Conservation (phyloP, 2,888 invertebrate species). For the Molorchus minor region DNA sequence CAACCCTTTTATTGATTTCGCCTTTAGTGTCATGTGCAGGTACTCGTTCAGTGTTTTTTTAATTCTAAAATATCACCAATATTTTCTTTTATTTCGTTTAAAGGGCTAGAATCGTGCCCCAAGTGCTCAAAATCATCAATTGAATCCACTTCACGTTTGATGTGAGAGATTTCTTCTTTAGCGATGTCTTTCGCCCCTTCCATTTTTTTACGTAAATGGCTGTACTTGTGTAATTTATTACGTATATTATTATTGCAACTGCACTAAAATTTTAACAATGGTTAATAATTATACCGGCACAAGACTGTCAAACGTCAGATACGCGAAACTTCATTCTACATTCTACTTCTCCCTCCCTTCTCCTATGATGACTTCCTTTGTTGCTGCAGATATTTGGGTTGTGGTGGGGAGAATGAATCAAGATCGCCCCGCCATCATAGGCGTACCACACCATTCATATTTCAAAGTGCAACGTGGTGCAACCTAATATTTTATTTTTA, state of each 20-base stretch:
- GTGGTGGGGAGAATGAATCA: slow-evolving; percentile 30
- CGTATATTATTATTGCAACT: slow-evolving; percentile 14
- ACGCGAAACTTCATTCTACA: slow-evolving; percentile 24
- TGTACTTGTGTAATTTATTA: slow-evolving; percentile 27
- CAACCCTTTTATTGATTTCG: slow-evolving; percentile 62
- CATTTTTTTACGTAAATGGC: slow-evolving; percentile 22
- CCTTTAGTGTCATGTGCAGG: slow-evolving; percentile 48
- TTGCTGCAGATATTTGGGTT: slow-evolving; percentile 37
- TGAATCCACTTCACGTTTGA: slow-evolving; percentile 71
- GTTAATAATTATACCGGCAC: slow-evolving; percentile 41
- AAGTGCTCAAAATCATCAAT: slow-evolving; percentile 80
- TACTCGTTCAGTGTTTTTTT: slow-evolving; percentile 44
- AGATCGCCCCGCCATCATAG: slow-evolving; percentile 17
- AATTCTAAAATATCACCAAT: slow-evolving; percentile 61
- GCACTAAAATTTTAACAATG: slow-evolving; percentile 24
- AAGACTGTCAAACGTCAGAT: slow-evolving; percentile 43
- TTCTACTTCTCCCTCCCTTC: slow-evolving; percentile 16
- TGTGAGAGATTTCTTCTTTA: slow-evolving; percentile 22
- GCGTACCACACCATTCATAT: slow-evolving; percentile 2
- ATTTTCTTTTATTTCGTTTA: slow-evolving; percentile 49
- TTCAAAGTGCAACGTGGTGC: too few relatives aligned
- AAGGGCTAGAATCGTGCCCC: slow-evolving; percentile 68
- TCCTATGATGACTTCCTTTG: slow-evolving; percentile 33
- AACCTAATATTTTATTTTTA: too few relatives aligned
- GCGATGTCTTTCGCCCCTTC: slow-evolving; percentile 35